A percentile compares a stretch with the other conserved stretches of the same genome.
phyloP scores from a whole-genome alignment of 2,888 invertebrate genomes.

The Apotomis capreana region DNA sequence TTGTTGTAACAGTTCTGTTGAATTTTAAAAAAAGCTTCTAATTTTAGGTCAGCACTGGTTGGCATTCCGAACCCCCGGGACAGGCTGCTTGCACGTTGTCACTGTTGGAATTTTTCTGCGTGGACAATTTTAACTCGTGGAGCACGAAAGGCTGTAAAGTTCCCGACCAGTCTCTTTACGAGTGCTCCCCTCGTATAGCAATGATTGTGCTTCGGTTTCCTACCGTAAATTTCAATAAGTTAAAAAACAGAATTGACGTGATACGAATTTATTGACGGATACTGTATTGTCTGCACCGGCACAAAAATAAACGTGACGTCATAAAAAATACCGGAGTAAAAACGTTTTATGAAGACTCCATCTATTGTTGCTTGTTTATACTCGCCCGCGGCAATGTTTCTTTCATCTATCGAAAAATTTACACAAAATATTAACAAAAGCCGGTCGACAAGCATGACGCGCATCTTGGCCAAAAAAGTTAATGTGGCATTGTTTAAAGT shows the following conservation, averaged over 20 bases:
- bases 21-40: background rate
- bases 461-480: constrained; percentile 29
- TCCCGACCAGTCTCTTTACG: constrained; percentile 74
- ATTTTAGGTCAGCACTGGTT: background rate
- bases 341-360: constrained; percentile 33
- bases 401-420: constrained; percentile 5
- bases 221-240: constrained; percentile 67
- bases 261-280: constrained; percentile 53
- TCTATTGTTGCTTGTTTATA: constrained; percentile 27
- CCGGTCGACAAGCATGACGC: background rate
- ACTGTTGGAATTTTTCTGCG: constrained; percentile 55
- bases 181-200: constrained; percentile 67
- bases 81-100: constrained; percentile 39
- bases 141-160: constrained; percentile 67
- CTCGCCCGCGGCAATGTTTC: background rate
- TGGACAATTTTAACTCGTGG: constrained; percentile 64
- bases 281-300: constrained; percentile 33
- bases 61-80: constrained; percentile 10
- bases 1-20: too few relatives aligned
- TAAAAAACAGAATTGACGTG: constrained; percentile 62
- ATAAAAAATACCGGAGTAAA: constrained; percentile 31
- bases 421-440: constrained; percentile 5
- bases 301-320: constrained; percentile 39
- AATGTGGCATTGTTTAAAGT: constrained; percentile 22
- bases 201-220: constrained; percentile 69